phyloP scores from a whole-genome alignment of 2,888 invertebrate genomes.

The Zygogramma bicolorata region DNA sequence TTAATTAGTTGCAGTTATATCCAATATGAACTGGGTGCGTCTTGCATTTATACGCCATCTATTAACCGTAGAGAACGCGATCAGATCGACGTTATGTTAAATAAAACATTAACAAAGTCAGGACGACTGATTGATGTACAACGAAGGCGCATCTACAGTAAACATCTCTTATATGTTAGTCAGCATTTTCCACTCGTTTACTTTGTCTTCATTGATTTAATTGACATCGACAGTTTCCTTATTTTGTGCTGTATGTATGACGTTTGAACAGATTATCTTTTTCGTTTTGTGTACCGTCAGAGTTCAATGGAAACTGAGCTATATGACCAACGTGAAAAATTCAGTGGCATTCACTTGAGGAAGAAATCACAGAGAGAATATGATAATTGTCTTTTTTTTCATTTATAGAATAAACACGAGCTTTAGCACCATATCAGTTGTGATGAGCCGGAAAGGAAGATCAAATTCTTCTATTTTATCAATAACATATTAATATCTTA shows the following conservation, averaged over 20 bases:
- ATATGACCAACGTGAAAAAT: neutral
- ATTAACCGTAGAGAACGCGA: slow-evolving; percentile 48
- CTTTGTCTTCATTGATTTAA: slow-evolving; percentile 24
- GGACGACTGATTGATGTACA: slow-evolving; percentile 47
- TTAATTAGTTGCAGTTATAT: slow-evolving; percentile 35
- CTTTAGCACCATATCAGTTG: no score
- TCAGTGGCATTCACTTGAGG: no score
- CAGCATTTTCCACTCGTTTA: slow-evolving; percentile 24
- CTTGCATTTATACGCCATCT: slow-evolving; percentile 37
- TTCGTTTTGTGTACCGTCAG: neutral
- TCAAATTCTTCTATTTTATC: no score
- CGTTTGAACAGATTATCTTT: neutral
- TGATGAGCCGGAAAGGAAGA: no score
- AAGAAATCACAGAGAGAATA: no score
- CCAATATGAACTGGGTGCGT: slow-evolving; percentile 31
- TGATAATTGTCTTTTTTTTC: no score
- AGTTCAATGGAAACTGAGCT: neutral
- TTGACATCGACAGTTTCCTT: slow-evolving; percentile 4
- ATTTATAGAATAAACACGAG: no score
- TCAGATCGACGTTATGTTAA: slow-evolving; percentile 47
- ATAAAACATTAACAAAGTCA: slow-evolving; percentile 51
- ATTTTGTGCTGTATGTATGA: neutral
- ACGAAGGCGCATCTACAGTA: slow-evolving; percentile 48
- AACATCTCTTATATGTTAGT: slow-evolving; percentile 33
- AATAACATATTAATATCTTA: no score